These are phyloP conservation scores for Elephas maximus DNA, from an alignment of 2,113 vertebrate genomes.

Conservation along the genomic window DNA sequence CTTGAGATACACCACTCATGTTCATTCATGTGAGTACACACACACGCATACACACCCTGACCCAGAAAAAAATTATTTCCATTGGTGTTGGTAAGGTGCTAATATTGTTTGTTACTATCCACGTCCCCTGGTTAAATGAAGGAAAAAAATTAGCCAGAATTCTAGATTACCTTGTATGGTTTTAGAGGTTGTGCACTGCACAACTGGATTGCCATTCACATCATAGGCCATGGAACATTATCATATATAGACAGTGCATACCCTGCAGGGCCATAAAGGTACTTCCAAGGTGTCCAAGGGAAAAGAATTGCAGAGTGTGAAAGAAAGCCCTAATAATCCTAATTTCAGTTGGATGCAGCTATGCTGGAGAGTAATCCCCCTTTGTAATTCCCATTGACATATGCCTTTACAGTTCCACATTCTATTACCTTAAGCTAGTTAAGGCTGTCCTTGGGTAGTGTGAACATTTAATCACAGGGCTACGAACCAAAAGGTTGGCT, in stretches of 20 bases:
- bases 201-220: background rate
- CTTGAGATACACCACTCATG: background rate
- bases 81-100: background rate
- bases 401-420: background rate
- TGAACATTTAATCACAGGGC: too few species aligned
- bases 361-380: background rate
- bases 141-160: background rate
- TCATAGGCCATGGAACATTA: background rate
- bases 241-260: background rate
- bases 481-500: too few species aligned
- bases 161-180: background rate
- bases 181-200: background rate
- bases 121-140: background rate
- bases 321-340: background rate
- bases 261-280: background rate
- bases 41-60: fast-evolving
- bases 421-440: background rate
- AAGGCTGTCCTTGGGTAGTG: background rate
- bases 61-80: background rate
- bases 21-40: too few species aligned
- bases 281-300: background rate
- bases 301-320: background rate
- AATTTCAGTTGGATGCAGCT: background rate
- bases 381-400: background rate
- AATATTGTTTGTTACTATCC: background rate